phyloP scores from a whole-genome alignment of 1,140 invertebrate species.

The Episyrphus balteatus region DNA sequence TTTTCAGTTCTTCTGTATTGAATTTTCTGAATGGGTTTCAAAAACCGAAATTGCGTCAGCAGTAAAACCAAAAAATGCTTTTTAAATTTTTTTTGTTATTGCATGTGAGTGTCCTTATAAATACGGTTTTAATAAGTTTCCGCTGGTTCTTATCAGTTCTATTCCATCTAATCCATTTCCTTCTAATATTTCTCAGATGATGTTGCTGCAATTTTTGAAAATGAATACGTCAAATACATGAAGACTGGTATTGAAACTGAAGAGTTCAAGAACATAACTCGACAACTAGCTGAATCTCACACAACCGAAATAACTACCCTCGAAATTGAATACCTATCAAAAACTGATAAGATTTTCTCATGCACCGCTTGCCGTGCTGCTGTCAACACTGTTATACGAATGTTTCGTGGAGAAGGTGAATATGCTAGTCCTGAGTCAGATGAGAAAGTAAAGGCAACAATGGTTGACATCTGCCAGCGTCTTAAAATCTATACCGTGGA shows the following conservation, averaged over 20 bases:
- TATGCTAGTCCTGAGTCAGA: conserved; percentile 15
- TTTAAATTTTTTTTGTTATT: too few species aligned
- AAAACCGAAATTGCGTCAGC: too few species aligned
- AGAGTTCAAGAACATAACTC: conserved; percentile 15
- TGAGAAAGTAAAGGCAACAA: conserved; percentile 21
- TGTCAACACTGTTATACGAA: conserved; percentile 34
- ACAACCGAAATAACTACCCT: conserved; percentile 28
- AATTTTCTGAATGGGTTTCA: too few species aligned
- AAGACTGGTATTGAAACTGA: conserved; percentile 23
- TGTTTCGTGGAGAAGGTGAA: conserved; percentile 26
- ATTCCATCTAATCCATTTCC: too few species aligned
- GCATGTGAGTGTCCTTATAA: too few species aligned
- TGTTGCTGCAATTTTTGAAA: conserved; percentile 17
- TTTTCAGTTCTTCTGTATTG: too few species aligned
- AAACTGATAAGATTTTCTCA: conserved; percentile 25
- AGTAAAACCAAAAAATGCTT: too few species aligned
- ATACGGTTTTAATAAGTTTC: too few species aligned
- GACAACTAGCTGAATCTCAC: conserved; percentile 21
- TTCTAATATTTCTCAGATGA: conserved; percentile 11
- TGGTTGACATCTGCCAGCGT: conserved; percentile 40
- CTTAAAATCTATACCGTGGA: conserved; percentile 42
- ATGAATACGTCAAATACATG: conserved; percentile 20
- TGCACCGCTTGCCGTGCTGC: conserved; percentile 44
- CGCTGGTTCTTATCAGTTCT: too few species aligned
- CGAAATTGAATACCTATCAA: conserved; percentile 17